Percentiles rank a stretch among this genome's conserved stretches.
Evolutionary conservation across 1,140 invertebrate species (phyloP).

Genomic region (Drosophila auraria): DNA sequence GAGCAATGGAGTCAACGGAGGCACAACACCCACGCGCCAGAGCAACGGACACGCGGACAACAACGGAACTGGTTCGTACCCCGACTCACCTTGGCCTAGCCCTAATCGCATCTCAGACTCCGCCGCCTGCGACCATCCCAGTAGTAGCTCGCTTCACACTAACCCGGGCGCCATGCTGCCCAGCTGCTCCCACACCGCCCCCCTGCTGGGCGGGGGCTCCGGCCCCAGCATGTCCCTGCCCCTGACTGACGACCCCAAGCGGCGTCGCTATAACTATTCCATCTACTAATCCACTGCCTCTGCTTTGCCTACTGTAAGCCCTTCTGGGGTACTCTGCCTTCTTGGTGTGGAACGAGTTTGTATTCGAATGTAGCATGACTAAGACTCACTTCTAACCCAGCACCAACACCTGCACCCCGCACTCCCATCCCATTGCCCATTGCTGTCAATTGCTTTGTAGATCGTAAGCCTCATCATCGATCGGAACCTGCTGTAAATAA

Average conservation of each 20-base stretch:
- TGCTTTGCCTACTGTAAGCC: conserved; percentile 26
- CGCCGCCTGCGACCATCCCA: conserved; percentile 54
- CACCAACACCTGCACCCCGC: conserved; percentile 1
- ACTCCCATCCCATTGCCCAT: conserved; percentile 24
- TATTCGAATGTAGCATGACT: conserved; percentile 50
- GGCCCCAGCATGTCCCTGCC: conserved; percentile 51
- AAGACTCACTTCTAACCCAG: conserved; percentile 34
- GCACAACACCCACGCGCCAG: conserved; percentile 13
- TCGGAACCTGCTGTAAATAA: conserved; percentile 62
- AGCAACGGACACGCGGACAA: conserved; percentile 53
- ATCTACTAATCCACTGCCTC: conserved; percentile 63
- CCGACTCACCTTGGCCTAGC: conserved; percentile 60
- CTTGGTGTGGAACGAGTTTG: conserved; percentile 26
- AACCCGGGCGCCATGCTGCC: conserved; percentile 39
- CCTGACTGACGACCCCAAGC: conserved; percentile 37
- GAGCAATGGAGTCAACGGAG: conserved; percentile 40
- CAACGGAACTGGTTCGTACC: conserved; percentile 68
- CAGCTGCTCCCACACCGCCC: conserved; percentile 63
- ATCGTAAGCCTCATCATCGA: conserved; percentile 35
- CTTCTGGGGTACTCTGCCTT: background rate
- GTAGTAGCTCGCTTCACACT: conserved; percentile 62
- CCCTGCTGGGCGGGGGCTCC: conserved; percentile 52
- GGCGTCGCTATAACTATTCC: conserved; percentile 79
- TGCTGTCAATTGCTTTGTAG: conserved; percentile 43
- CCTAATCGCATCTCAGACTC: conserved; percentile 62